phyloP scores from a whole-genome alignment of 2,113 vertebrate genomes.

The Heloderma charlesbogerti region DNA sequence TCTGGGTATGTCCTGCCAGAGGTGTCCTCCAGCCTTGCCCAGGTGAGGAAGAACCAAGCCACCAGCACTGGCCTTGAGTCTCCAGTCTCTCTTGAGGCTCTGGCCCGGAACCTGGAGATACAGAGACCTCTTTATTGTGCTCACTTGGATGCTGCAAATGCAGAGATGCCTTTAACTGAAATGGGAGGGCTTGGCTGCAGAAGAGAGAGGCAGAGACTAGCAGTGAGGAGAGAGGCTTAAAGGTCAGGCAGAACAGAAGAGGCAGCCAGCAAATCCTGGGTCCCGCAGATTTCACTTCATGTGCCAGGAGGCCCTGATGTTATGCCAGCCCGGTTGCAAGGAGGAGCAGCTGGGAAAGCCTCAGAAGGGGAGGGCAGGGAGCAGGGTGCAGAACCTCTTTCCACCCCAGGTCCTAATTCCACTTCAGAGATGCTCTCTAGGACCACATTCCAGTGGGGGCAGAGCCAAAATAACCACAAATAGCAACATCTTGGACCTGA shows the following conservation, averaged over 20 bases:
- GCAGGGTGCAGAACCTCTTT: too few relatives aligned
- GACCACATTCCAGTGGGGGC: too few relatives aligned
- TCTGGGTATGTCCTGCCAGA: background rate
- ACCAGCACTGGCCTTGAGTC: background rate
- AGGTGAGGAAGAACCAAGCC: background rate
- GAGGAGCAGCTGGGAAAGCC: too few relatives aligned
- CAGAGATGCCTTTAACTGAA: background rate
- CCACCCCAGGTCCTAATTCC: too few relatives aligned
- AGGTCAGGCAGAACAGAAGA: background rate
- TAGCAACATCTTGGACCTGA: too few relatives aligned
- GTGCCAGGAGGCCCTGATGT: background rate
- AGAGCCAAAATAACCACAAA: too few relatives aligned
- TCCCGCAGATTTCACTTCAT: background rate
- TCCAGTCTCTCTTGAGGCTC: background rate
- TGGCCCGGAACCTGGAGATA: background rate
- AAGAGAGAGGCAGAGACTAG: background rate
- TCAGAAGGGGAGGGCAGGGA: background rate
- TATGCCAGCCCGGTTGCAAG: background rate
- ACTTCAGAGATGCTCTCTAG: too few relatives aligned
- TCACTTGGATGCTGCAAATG: background rate
- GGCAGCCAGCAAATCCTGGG: background rate
- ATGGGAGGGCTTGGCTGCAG: too few relatives aligned
- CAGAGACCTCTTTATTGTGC: too few relatives aligned
- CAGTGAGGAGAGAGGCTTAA: background rate
- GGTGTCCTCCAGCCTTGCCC: too few relatives aligned